phyloP scores from a whole-genome alignment of 2,888 invertebrate species.

The Caprella mutica region DNA sequence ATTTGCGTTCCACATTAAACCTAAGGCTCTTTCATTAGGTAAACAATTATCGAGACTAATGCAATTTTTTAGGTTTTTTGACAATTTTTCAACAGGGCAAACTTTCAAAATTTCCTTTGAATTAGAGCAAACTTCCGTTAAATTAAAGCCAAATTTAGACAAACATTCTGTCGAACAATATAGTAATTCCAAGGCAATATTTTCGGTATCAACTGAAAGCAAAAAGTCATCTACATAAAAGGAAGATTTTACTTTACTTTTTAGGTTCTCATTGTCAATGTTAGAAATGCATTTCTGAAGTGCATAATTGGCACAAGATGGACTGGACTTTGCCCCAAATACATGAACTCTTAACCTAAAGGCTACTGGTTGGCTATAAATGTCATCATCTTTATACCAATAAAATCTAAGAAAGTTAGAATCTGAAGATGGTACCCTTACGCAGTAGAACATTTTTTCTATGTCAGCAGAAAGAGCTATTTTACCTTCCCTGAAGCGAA shows the following conservation, averaged over 20 bases:
- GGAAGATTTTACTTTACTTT: too few species aligned
- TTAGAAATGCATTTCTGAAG: too few species aligned
- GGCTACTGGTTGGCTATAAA: too few species aligned
- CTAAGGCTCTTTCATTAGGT: neutral
- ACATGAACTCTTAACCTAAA: conserved; percentile 1
- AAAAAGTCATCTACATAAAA: conserved; percentile 12
- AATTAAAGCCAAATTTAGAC: neutral
- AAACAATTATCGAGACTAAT: too few species aligned
- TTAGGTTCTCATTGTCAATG: too few species aligned
- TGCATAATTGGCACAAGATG: conserved; percentile 2
- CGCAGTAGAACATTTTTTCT: conserved; percentile 11
- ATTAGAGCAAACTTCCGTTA: conserved; percentile 4
- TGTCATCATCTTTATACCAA: neutral
- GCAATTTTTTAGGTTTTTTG: too few species aligned
- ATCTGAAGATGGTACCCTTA: conserved; percentile 1
- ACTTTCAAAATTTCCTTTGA: neutral
- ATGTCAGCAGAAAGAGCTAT: conserved; percentile 7
- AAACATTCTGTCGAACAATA: neutral
- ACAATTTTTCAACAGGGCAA: neutral
- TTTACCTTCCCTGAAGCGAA: conserved; percentile 6
- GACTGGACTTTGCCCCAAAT: neutral
- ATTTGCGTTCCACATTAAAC: conserved; percentile 5
- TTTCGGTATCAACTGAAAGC: neutral
- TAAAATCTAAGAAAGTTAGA: conserved; percentile 4
- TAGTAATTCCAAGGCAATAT: neutral